Conservation (phyloP, 2,888 invertebrate species). For the Nudaria mundana region DNA sequence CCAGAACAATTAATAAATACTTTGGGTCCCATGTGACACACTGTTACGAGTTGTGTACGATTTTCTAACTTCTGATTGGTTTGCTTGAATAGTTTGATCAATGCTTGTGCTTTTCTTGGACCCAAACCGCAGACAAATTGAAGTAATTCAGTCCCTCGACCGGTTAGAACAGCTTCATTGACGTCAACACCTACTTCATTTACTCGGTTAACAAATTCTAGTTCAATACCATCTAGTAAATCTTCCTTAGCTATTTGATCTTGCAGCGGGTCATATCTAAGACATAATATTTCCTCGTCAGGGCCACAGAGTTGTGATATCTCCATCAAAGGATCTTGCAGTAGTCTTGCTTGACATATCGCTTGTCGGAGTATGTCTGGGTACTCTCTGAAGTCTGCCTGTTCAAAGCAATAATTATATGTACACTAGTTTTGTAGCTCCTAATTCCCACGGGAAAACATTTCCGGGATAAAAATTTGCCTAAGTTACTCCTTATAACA, state of each 20-base stretch:
- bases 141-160: constrained; percentile 92
- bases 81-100: constrained; percentile 93
- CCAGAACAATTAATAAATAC: constrained; percentile 99
- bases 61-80: constrained; percentile 96
- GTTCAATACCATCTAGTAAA: constrained; percentile 89
- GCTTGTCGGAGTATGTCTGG: constrained; percentile 95
- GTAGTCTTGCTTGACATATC: constrained; percentile 93
- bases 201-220: constrained; percentile 96
- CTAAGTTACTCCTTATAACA: too few relatives aligned
- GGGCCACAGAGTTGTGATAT: constrained; percentile 97
- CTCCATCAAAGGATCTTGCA: constrained; percentile 98
- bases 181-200: constrained; percentile 99
- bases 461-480: too few relatives aligned
- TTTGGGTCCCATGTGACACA: constrained; percentile 98
- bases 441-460: too few relatives aligned
- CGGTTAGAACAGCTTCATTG: constrained; percentile 94
- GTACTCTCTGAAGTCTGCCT: constrained; percentile 95
- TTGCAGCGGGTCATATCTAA: constrained; percentile 94
- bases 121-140: constrained; percentile 99
- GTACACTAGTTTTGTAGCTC: too few relatives aligned
- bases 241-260: constrained; percentile 92
- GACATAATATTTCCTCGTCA: constrained; percentile 97
- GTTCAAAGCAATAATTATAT: too few relatives aligned
- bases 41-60: constrained; percentile 96
- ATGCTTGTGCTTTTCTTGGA: constrained; percentile 94